Evolutionary conservation across 2,797 vertebrate species (phyloP).

Genomic region (Syngnathus acus): DNA sequence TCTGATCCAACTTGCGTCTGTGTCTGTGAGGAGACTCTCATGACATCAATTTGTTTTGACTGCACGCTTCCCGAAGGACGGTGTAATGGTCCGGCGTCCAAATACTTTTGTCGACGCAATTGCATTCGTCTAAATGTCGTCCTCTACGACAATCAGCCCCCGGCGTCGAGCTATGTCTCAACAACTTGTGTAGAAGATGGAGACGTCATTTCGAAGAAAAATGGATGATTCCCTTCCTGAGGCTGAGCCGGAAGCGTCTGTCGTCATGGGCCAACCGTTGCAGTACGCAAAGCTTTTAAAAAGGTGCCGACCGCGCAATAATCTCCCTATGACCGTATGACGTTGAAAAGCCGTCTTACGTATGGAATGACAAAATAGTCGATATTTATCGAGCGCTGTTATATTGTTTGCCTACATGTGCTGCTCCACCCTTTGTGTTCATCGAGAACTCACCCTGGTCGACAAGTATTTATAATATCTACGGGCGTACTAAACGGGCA

Average conservation of each 20-base stretch:
- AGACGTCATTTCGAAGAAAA: conserved; percentile 32
- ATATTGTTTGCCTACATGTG: too few relatives aligned
- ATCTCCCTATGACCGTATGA: neutral
- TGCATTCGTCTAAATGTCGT: neutral
- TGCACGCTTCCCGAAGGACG: too few relatives aligned
- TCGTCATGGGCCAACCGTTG: conserved; percentile 5
- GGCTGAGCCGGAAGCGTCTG: conserved; percentile 5
- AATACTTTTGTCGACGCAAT: neutral
- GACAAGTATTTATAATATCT: too few relatives aligned
- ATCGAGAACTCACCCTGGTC: too few relatives aligned
- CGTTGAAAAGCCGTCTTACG: neutral
- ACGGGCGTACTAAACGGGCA: too few relatives aligned
- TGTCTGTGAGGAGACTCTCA: too few relatives aligned
- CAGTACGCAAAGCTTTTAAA: neutral
- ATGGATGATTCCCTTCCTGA: conserved; percentile 16
- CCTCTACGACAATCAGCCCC: neutral
- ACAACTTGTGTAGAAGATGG: conserved; percentile 19
- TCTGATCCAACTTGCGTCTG: too few relatives aligned
- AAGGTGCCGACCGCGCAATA: neutral
- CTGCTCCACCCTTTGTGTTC: too few relatives aligned
- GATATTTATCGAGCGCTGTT: too few relatives aligned
- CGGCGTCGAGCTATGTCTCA: conserved; percentile 33
- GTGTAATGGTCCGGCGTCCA: neutral
- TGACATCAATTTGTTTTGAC: neutral
- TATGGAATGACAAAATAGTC: neutral